phyloP scores from a whole-genome alignment of 2,797 vertebrate genomes.

The Buceros bicornis region DNA sequence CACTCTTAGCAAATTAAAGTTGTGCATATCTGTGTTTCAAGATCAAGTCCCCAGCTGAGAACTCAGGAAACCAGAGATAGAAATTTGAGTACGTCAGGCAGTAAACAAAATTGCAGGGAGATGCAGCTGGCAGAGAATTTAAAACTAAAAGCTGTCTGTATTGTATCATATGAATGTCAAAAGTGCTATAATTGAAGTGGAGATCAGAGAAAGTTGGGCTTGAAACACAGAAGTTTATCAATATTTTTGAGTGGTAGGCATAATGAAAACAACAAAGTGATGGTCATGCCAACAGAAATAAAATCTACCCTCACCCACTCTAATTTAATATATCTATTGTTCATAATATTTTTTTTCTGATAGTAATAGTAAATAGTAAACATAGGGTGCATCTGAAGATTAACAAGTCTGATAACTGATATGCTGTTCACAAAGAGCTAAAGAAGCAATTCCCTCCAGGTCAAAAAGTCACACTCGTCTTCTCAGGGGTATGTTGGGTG shows the following conservation, averaged over 20 bases:
- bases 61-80: neutral
- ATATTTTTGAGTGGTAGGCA: neutral
- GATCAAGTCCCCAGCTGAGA: neutral
- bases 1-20: conserved; percentile 22
- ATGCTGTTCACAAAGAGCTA: neutral
- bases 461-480: neutral
- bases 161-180: neutral
- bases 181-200: neutral
- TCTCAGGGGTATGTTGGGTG: neutral
- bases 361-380: neutral
- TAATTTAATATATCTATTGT: neutral
- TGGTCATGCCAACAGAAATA: neutral
- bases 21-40: neutral
- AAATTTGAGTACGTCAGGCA: neutral
- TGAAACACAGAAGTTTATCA: neutral
- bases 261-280: neutral
- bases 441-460: neutral
- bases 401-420: neutral
- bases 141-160: conserved; percentile 7
- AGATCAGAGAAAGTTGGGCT: neutral
- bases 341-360: neutral
- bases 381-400: neutral
- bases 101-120: conserved; percentile 17
- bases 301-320: neutral
- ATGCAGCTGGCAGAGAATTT: neutral